phyloP scores from a whole-genome alignment of 1,140 invertebrate genomes.

The Drosophila varians region DNA sequence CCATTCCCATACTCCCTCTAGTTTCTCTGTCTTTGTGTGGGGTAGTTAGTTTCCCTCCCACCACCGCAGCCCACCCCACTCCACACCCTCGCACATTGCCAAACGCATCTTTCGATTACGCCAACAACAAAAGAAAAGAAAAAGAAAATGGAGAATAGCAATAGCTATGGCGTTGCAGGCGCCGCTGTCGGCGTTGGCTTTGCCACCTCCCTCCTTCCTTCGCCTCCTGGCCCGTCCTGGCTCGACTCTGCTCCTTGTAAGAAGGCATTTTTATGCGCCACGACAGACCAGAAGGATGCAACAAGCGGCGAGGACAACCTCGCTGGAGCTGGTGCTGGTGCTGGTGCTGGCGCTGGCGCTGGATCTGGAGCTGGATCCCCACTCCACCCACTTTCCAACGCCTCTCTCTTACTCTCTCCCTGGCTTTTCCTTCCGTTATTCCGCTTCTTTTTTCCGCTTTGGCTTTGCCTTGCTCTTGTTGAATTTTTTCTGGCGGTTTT shows the following conservation, averaged over 20 bases:
- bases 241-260: constrained; percentile 52
- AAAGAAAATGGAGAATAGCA: constrained; percentile 21
- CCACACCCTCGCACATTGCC: constrained; percentile 41
- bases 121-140: constrained; percentile 46
- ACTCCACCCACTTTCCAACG: constrained; percentile 63
- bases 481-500: constrained; percentile 83
- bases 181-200: constrained; percentile 35
- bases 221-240: not conserved
- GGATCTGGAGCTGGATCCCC: no score
- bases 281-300: constrained; percentile 56
- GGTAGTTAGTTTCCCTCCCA: constrained; percentile 40
- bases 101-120: constrained; percentile 80
- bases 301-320: constrained; percentile 57
- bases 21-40: constrained; percentile 28
- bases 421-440: constrained; percentile 9
- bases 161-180: constrained; percentile 22
- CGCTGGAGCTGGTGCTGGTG: no score
- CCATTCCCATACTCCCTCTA: constrained; percentile 19
- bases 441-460: constrained; percentile 19
- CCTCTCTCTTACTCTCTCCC: not conserved
- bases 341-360: no score
- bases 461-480: constrained; percentile 49
- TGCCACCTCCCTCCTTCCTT: not conserved
- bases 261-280: constrained; percentile 77
- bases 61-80: no score